These are phyloP conservation scores for Thymelicus sylvestris DNA, from an alignment of 2,888 invertebrate species.

Conservation along the genomic window DNA sequence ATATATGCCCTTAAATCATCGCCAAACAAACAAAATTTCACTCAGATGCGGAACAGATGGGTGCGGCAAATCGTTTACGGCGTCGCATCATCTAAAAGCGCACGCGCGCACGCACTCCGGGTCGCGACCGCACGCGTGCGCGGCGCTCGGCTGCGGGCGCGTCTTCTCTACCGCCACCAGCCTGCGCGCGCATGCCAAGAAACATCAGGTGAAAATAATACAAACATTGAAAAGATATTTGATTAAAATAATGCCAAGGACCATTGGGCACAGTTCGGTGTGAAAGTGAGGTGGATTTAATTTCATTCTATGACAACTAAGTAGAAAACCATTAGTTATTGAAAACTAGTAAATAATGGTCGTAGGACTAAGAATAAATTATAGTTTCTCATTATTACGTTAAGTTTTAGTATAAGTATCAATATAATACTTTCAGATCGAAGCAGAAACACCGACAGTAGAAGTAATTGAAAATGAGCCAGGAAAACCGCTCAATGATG, in stretches of 20 bases:
- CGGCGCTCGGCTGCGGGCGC: constrained; percentile 87
- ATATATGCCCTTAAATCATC: no score
- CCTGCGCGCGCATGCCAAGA: constrained; percentile 91
- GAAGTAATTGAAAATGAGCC: constrained; percentile 51
- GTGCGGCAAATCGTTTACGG: constrained; percentile 96
- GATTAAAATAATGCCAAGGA: no score
- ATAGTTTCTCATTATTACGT: no score
- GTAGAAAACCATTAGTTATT: no score
- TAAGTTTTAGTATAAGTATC: no score
- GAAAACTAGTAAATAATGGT: no score
- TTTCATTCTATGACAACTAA: no score
- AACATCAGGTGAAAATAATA: constrained; percentile 83
- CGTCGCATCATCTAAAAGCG: constrained; percentile 97
- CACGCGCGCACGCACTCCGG: constrained; percentile 94
- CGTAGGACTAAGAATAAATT: no score
- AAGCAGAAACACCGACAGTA: constrained; percentile 53
- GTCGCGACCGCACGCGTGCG: constrained; percentile 91
- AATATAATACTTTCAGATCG: constrained; percentile 52
- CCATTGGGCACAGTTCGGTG: no score
- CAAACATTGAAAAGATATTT: background rate
- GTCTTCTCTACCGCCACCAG: constrained; percentile 95
- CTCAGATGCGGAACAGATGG: constrained; percentile 91
- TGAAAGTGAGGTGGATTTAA: no score
- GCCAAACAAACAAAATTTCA: background rate
- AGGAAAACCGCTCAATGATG: constrained; percentile 53